These are phyloP conservation scores for Tipula lateralis DNA, from an alignment of 2,888 invertebrate genomes.

Conservation along the genomic window DNA sequence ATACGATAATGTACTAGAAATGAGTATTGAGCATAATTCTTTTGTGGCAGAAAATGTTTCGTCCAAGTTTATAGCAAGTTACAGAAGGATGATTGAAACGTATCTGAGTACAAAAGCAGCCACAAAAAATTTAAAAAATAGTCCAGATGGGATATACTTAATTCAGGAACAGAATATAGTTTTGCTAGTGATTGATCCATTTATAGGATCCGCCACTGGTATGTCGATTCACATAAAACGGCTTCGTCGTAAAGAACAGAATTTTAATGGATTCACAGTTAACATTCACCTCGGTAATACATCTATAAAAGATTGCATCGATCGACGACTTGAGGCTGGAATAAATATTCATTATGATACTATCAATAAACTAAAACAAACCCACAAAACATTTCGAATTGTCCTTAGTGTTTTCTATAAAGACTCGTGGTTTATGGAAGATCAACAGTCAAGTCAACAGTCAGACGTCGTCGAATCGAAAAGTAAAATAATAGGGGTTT, in stretches of 20 bases:
- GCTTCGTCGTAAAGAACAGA: background rate
- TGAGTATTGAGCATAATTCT: background rate
- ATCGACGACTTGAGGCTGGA: background rate
- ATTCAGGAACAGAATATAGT: background rate
- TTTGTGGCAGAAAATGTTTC: background rate
- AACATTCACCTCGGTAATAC: background rate
- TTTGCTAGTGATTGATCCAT: background rate
- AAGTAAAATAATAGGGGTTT: background rate
- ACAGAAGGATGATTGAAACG: background rate
- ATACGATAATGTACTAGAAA: background rate
- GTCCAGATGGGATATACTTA: background rate
- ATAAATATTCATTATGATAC: background rate
- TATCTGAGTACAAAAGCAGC: background rate
- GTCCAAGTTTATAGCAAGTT: background rate
- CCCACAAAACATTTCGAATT: background rate
- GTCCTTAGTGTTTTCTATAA: background rate
- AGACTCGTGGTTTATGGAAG: background rate
- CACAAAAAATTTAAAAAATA: background rate
- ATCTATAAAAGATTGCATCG: background rate
- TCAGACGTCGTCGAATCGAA: background rate
- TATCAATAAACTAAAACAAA: background rate
- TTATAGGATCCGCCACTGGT: background rate
- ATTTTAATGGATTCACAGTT: background rate
- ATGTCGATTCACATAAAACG: background rate
- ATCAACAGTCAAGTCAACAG: background rate